Base-by-base conservation (phyloP, 1,140 invertebrate species). In the Orius insidiosus region DNA sequence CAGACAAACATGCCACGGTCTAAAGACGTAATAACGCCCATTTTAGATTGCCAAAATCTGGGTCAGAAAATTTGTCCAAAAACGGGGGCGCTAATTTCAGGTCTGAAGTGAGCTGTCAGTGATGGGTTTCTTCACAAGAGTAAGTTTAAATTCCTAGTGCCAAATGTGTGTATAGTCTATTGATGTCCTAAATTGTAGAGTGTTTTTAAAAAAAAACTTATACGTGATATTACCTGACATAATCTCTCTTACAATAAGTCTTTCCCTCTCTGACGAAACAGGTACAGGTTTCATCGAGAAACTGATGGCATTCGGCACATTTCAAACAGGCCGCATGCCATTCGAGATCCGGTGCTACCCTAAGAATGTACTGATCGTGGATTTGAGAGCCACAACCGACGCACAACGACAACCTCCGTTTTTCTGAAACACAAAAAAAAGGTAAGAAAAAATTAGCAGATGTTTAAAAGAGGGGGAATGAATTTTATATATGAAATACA, bases 281-380 rank as follows among this genome's bases (percentile, higher is more conserved):
- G 46, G 93, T 97, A 67, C 90, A 95, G 53, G 75, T 85, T 63
- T 98, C 94, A 69, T 98, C 92, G 47, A 98, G 74, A 66, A 88
- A 94, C 68, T 90, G 86, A 58, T 88, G 77, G 66, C 94, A 98
- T 61, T 97, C 90, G 57, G 88, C 85, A 66, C 94, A 87, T 65
- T 94, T 96, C 48, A 98, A 76, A 65, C 94, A 98, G 33, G 88
- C 85, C 19, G 90, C 89, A 66, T 98, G 93, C 92, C 93, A 98
- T 66, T 97, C 90, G 54, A 97, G 74, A 69, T 97, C 90, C 1
- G 93, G 93, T 2, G 89, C 85, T 53, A 97, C 93, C 54, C 90
- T 73, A 52, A 98, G 71, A 59, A 98, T 96, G 75, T 90, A 98
- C 66, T 95, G 92, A 70, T 98, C 94, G 64, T 90, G 84, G 58